Evolutionary conservation across 2,888 invertebrate genomes (phyloP), one percentile per base, ranked within the genome.

Genomic region (Tetrapedia diversipes): DNA sequence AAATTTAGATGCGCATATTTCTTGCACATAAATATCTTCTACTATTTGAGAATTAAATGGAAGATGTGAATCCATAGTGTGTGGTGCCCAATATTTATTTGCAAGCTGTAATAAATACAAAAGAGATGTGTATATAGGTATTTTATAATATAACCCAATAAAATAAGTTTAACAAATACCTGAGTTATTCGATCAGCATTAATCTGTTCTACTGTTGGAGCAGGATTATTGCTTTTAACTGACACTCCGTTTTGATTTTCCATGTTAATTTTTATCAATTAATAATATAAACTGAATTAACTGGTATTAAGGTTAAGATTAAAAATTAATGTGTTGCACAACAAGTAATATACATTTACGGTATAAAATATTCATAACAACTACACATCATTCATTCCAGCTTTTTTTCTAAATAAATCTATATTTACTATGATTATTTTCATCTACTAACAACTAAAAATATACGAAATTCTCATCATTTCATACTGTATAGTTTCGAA

Each of bases 71-170:
- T 94, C 94, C 66, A 94, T 93, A 0, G 97, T 96, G 90, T 97
- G 96, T 0, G 98, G 97, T 0, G 98, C 96, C 99, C 99, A 99
- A 91, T 97, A 98, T 89, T 97, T 95, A 77, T 96, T 95, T 1
- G 98, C 97, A 34, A 98, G 93, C 98, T 98, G 92, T 59, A 93
- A 92, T 57, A 76, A 80, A 92, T 91, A 91, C 87, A 87, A 92
- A 92, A 92, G 29, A 29, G 3, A 6, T 11, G 39, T 37, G 29
- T 16, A 39, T 22, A 51, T 24, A 47, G 60, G 39, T 53, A 3
- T 37, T 45, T 22, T 32, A 32, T 34, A 34, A 6, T 37, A 6
- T 43, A 43, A 54, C 27, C 16, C 34, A 14, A 61, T 24, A 22
- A 53, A 41, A 22, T 47, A 49, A 45, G 2, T 6, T 22, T 16